Percentiles rank a stretch among this genome's conserved stretches.
These are phyloP conservation scores for Creontiades dilutus DNA, from an alignment of 2,888 invertebrate species.

Conservation along the genomic window DNA sequence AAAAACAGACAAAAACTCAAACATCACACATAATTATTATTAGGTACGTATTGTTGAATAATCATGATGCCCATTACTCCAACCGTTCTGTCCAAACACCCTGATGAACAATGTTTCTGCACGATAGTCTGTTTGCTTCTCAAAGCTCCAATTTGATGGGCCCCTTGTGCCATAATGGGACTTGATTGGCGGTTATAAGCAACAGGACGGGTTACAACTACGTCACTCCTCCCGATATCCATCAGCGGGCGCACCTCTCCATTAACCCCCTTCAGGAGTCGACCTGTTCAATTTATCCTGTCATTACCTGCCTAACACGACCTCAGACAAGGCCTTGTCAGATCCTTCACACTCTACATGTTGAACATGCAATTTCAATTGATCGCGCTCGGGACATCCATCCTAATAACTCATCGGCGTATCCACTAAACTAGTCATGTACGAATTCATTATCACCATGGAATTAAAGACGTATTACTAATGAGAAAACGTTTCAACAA, in stretches of 20 bases:
- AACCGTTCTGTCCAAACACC: too few species aligned
- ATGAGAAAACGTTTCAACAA: too few species aligned
- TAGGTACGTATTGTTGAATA: too few species aligned
- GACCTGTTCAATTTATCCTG: constrained; percentile 35
- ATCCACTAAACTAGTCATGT: too few species aligned
- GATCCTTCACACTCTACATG: background rate
- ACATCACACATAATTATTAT: too few species aligned
- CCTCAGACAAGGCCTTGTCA: constrained; percentile 7
- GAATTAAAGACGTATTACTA: too few species aligned
- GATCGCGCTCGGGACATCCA: background rate
- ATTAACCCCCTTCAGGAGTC: constrained; percentile 43
- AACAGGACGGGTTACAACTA: constrained; percentile 29
- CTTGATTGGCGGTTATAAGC: constrained; percentile 39
- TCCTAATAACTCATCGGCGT: background rate
- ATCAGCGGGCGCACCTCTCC: constrained; percentile 1
- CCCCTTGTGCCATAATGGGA: background rate
- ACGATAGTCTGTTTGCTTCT: background rate
- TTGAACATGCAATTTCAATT: constrained; percentile 28
- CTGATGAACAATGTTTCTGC: constrained; percentile 17
- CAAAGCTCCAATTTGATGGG: background rate
- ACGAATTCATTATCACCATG: too few species aligned
- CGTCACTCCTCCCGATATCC: background rate
- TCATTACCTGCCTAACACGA: constrained; percentile 28
- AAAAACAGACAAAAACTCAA: too few species aligned
- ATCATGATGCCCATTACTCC: too few species aligned